phyloP scores from a whole-genome alignment of 2,113 vertebrate genomes.

The Emydura subglobosa region DNA sequence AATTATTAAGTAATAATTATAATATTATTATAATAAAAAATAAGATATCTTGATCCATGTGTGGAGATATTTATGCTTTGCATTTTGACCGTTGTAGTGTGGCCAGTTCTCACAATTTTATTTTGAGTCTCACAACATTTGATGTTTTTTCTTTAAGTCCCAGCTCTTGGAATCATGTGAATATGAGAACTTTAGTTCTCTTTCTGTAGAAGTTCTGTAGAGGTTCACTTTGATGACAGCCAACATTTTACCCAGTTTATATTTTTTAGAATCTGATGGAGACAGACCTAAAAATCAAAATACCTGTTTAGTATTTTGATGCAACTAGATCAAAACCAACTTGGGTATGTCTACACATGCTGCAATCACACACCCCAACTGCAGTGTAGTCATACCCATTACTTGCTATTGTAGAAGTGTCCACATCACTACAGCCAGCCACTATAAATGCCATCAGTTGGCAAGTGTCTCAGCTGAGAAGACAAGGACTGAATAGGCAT shows the following conservation, averaged over 20 bases:
- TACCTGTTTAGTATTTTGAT: not conserved
- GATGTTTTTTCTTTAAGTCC: not conserved
- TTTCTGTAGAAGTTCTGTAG: not conserved
- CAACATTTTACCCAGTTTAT: not conserved
- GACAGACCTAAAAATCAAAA: not conserved
- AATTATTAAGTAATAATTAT: not conserved
- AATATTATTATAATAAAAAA: not conserved
- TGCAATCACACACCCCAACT: not conserved
- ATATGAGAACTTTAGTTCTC: not conserved
- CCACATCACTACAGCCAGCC: not conserved
- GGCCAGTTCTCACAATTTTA: not conserved
- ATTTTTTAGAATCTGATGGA: not conserved
- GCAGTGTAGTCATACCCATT: not conserved
- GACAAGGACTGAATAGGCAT: not conserved
- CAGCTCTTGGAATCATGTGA: not conserved
- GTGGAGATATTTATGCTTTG: not conserved
- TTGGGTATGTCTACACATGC: not conserved
- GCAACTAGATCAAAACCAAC: not conserved
- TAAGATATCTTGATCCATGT: slow-evolving; percentile 1
- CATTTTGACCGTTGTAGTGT: slow-evolving; percentile 17
- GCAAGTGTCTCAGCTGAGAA: not conserved
- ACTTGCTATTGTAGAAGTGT: not conserved
- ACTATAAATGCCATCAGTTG: not conserved
- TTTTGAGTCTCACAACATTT: not conserved
- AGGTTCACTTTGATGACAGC: not conserved